Evolutionary conservation across 2,888 invertebrate species (phyloP), one percentile per base, ranked within the genome.

Genomic region (Caenorhabditis wallacei): DNA sequence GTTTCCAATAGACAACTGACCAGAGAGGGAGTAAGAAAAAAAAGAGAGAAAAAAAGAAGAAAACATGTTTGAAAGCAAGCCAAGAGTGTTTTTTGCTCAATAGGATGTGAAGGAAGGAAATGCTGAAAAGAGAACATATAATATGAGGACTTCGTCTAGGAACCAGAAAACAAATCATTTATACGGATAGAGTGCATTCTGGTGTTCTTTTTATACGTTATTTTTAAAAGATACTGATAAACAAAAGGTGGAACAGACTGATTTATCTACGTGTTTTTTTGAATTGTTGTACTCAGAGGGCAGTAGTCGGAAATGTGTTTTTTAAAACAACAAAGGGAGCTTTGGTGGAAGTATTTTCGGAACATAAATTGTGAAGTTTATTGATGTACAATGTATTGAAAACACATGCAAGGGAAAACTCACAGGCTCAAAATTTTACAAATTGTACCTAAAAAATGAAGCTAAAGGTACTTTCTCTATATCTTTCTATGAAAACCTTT

Each of bases 61-160:
- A 18, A 30, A 53, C 40, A 24, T 48, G 46, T 48, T 46, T 35
- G 46, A n/a, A 18, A 48, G 22, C 5, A 59, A 35, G 8, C 0
- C 11, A 37, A 16, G 30, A 16, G 26, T 61, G 43, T 43, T 43
- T 56, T 43, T 26, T 57, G 43, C 40, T 56, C 54, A 22, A 43
- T 22, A 8, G 35, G 35, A 68, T 20, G 18, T n/a, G 40, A 40
- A 24, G 37, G 1, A 46, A 46, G 37, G 22, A 24, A 22, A 51
- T 5, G 35, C 11, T 4, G 30, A 54, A 20, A 30, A 26, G 22
- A 26, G 26, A 30, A 30, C 13, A 13, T 30, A 11, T 53, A 10
- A 53, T 10, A 22, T 18, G 24, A 2, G 53, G 16, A 54, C 13
- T 16, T 1, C n/a, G 5, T 53, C 11, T 22, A 10, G 3, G 26